Percentiles rank a stretch among this genome's conserved stretches.
Conservation (phyloP, 2,888 invertebrate genomes). For the Tortricodes alternella region DNA sequence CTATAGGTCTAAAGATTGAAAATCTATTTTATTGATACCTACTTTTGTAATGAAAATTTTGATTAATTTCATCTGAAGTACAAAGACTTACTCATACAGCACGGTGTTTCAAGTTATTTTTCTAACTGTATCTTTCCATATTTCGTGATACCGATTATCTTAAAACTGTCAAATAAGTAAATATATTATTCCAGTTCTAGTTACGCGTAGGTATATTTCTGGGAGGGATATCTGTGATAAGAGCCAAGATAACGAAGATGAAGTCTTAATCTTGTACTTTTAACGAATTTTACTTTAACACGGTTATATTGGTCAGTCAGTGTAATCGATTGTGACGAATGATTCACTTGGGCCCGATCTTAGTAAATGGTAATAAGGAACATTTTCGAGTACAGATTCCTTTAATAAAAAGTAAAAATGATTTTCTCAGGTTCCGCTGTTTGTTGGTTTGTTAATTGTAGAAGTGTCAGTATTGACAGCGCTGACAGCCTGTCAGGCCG, state of each 20-base stretch:
- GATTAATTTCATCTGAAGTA: no score
- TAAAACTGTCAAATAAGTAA: constrained; percentile 63
- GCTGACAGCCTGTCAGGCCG: constrained; percentile 74
- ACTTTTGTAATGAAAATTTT: no score
- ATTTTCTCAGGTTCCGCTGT: constrained; percentile 62
- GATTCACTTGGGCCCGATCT: constrained; percentile 30
- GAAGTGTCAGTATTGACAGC: constrained; percentile 75
- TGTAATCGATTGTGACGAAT: constrained; percentile 10
- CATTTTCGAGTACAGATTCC: constrained; percentile 44
- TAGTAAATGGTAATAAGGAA: constrained; percentile 44
- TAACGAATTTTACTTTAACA: constrained; percentile 64
- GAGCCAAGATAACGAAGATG: constrained; percentile 70
- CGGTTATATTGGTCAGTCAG: constrained; percentile 12
- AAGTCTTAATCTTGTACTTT: constrained; percentile 77
- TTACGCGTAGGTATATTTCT: constrained; percentile 57
- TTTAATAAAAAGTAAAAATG: constrained; percentile 45
- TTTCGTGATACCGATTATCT: constrained; percentile 51
- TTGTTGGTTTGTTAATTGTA: constrained; percentile 80
- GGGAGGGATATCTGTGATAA: constrained; percentile 66
- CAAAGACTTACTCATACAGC: no score
- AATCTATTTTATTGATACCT: no score
- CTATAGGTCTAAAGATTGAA: no score
- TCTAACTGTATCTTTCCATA: constrained; percentile 10
- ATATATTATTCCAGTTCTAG: constrained; percentile 64
- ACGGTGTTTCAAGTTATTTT: no score